Conservation (phyloP, 1,140 invertebrate genomes). For the Palaemon carinicauda region DNA sequence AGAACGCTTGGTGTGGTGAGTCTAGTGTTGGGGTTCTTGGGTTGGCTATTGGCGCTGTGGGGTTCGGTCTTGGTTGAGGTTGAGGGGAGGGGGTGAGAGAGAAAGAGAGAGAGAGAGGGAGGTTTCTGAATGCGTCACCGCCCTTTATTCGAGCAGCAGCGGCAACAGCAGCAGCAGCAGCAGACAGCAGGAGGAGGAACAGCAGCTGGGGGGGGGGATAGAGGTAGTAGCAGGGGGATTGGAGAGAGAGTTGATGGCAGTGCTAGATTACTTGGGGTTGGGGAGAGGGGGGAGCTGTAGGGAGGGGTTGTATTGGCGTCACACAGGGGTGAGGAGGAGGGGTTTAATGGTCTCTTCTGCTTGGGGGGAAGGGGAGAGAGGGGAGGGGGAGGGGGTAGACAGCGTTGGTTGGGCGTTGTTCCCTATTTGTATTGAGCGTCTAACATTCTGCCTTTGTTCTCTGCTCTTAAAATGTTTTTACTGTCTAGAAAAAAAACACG, state of each 20-base stretch:
- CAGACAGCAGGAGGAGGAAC: no score
- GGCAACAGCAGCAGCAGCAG: no score
- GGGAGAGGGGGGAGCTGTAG: neutral
- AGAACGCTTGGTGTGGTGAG: no score
- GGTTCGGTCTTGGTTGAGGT: neutral
- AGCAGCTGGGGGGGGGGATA: no score
- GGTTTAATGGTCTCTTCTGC: neutral
- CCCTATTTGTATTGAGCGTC: no score
- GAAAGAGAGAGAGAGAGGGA: no score
- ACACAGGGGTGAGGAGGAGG: neutral
- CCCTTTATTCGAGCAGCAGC: neutral
- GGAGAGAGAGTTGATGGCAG: neutral
- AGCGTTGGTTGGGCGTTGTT: neutral
- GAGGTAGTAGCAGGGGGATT: neutral
- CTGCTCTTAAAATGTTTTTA: no score
- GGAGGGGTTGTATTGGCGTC: neutral
- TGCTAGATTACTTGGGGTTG: neutral
- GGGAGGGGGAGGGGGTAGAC: neutral
- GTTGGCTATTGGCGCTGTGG: neutral
- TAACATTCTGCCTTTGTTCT: no score
- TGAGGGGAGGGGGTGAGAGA: no score
- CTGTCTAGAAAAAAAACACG: neutral
- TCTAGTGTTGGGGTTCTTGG: neutral
- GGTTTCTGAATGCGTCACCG: neutral
- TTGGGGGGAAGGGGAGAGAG: no score